A percentile compares a stretch with the other conserved stretches of the same genome.
Evolutionary conservation across 2,113 vertebrate species (phyloP).

Genomic region (Petrocephalus microphthalmus): DNA sequence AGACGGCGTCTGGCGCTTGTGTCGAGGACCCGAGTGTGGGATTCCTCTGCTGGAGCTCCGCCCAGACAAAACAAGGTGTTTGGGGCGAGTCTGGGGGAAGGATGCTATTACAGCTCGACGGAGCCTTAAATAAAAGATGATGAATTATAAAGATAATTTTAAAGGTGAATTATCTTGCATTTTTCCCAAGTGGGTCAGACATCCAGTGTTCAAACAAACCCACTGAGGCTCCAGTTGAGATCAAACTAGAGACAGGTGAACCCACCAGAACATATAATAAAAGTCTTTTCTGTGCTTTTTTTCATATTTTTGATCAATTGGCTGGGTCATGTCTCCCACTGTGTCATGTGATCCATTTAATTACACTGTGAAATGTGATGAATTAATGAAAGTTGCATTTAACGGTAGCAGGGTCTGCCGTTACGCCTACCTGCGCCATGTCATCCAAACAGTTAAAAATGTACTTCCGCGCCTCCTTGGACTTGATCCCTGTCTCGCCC

Average conservation of each 20-base stretch:
- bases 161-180: not conserved
- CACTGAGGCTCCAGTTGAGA: not conserved
- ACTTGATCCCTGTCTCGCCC: slow-evolving; percentile 91
- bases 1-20: slow-evolving; percentile 13
- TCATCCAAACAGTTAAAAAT: slow-evolving; percentile 97
- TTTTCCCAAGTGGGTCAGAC: not conserved
- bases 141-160: not conserved
- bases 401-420: not conserved
- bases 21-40: not conserved
- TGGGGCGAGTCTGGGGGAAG: not conserved
- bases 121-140: not conserved
- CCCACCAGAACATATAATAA: not conserved
- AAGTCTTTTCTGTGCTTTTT: not conserved
- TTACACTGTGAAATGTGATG: not conserved
- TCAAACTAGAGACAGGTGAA: not conserved
- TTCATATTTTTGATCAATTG: not conserved
- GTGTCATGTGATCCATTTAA: not conserved
- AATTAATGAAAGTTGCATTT: not conserved
- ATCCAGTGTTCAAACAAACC: slow-evolving; percentile 6
- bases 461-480: slow-evolving; percentile 94
- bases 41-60: not conserved
- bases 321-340: not conserved
- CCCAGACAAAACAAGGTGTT: not conserved
- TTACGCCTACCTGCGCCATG: slow-evolving; percentile 81
- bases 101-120: not conserved